phyloP scores from a whole-genome alignment of 2,888 invertebrate genomes.

The Hesperia comma region DNA sequence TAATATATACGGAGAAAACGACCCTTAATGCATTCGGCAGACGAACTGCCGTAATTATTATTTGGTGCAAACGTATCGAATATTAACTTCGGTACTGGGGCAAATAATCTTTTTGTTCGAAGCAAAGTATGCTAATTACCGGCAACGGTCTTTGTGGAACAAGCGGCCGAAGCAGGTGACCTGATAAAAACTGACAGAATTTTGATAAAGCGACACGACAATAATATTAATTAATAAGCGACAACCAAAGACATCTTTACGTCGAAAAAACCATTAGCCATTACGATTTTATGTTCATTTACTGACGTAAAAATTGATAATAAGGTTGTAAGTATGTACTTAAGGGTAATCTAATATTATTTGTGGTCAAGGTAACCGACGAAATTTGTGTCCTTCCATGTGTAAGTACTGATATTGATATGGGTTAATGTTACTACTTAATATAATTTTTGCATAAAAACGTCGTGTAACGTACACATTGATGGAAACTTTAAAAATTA shows the following conservation, averaged over 20 bases:
- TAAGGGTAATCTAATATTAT: neutral
- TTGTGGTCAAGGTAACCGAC: no score
- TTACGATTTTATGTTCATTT: slow-evolving; percentile 28
- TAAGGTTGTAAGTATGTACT: neutral
- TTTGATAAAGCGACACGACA: slow-evolving; percentile 59
- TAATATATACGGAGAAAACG: slow-evolving; percentile 73
- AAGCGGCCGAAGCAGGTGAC: slow-evolving; percentile 68
- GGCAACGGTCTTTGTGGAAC: slow-evolving; percentile 55
- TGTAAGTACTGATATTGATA: no score
- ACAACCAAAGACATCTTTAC: slow-evolving; percentile 38
- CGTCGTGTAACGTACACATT: no score
- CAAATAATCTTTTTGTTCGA: slow-evolving; percentile 70
- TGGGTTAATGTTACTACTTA: no score
- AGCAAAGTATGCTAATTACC: slow-evolving; percentile 72
- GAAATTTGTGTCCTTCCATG: no score
- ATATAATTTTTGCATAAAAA: no score
- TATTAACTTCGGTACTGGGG: slow-evolving; percentile 69
- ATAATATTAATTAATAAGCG: slow-evolving; percentile 51
- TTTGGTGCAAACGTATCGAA: slow-evolving; percentile 82
- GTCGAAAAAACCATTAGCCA: slow-evolving; percentile 31
- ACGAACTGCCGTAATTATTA: slow-evolving; percentile 75
- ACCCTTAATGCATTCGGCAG: slow-evolving; percentile 72
- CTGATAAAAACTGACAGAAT: slow-evolving; percentile 65
- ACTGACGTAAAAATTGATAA: slow-evolving; percentile 24
- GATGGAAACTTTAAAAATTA: no score